Percentiles rank a stretch among this genome's conserved stretches.
These are phyloP conservation scores for Phengaris alcon DNA, from an alignment of 2,888 invertebrate species.

Conservation along the genomic window DNA sequence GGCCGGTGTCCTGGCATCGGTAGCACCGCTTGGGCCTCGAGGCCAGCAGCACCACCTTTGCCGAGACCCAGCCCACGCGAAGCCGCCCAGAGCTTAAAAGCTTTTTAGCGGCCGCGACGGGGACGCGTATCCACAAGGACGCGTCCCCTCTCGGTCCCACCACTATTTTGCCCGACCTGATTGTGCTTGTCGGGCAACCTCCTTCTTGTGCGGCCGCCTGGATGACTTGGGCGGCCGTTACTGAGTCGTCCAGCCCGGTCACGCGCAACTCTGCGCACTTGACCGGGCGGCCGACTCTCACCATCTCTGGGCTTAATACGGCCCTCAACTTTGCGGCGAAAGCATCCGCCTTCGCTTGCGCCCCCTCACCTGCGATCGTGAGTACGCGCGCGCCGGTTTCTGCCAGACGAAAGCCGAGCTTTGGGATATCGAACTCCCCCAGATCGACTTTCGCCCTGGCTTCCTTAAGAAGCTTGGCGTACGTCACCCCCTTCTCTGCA, in stretches of 20 bases:
- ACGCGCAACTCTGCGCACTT: slow-evolving; percentile 35
- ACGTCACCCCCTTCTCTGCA: too few relatives aligned
- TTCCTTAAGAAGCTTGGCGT: too few relatives aligned
- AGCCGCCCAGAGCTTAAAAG: too few relatives aligned
- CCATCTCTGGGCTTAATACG: neutral
- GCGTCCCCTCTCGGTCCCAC: too few relatives aligned
- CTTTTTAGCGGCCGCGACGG: neutral
- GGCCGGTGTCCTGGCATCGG: too few relatives aligned
- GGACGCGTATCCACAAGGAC: neutral
- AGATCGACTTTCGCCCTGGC: too few relatives aligned
- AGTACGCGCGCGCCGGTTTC: slow-evolving; percentile 18
- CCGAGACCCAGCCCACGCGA: too few relatives aligned
- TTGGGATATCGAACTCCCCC: too few relatives aligned
- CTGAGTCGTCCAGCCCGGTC: slow-evolving; percentile 36
- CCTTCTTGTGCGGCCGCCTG: slow-evolving; percentile 30
- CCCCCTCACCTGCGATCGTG: neutral
- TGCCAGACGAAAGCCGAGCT: neutral
- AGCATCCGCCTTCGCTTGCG: slow-evolving; percentile 10
- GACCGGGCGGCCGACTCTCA: slow-evolving; percentile 28
- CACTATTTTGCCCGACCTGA: slow-evolving; percentile 22
- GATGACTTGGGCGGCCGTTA: slow-evolving; percentile 22
- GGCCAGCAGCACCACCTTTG: too few relatives aligned
- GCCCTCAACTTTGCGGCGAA: neutral
- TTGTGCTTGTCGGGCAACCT: neutral
- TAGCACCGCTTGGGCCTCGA: too few relatives aligned